Percentiles rank a stretch among this genome's conserved stretches.
phyloP scores from a whole-genome alignment of 2,797 vertebrate genomes.

The Lutjanus campechanus region DNA sequence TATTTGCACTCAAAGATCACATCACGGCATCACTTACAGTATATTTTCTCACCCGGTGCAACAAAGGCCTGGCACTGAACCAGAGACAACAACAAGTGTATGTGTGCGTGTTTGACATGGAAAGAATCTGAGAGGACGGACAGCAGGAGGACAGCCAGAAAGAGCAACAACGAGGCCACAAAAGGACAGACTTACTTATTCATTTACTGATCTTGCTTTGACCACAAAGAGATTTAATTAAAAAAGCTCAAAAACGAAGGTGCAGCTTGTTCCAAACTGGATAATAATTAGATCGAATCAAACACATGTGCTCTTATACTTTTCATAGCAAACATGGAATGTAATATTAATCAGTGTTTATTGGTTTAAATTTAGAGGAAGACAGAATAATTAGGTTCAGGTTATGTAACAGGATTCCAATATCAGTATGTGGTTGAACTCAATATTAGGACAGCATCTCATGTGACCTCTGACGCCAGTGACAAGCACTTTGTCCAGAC shows the following conservation, averaged over 20 bases:
- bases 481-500: conserved; percentile 17
- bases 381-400: background rate
- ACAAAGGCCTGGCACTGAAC: conserved; percentile 54
- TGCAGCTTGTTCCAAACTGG: background rate
- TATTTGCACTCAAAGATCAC: conserved; percentile 57
- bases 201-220: conserved; percentile 31
- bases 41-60: conserved; percentile 40
- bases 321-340: background rate
- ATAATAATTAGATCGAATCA: background rate
- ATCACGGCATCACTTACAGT: conserved; percentile 44
- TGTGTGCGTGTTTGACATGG: conserved; percentile 40
- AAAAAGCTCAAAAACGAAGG: background rate
- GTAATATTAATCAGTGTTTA: background rate
- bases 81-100: conserved; percentile 48
- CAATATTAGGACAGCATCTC: conserved; percentile 1
- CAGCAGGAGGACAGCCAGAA: conserved; percentile 19
- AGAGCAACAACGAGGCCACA: conserved; percentile 11
- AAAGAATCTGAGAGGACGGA: conserved; percentile 58
- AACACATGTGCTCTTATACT: conserved; percentile 22
- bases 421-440: background rate
- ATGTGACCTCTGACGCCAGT: conserved; percentile 27
- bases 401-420: conserved; percentile 17
- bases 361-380: conserved; percentile 17
- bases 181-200: conserved; percentile 16
- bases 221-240: conserved; percentile 13